Evolutionary conservation across 2,888 invertebrate genomes (phyloP).

Genomic region (Drosophila kambysellisi): DNA sequence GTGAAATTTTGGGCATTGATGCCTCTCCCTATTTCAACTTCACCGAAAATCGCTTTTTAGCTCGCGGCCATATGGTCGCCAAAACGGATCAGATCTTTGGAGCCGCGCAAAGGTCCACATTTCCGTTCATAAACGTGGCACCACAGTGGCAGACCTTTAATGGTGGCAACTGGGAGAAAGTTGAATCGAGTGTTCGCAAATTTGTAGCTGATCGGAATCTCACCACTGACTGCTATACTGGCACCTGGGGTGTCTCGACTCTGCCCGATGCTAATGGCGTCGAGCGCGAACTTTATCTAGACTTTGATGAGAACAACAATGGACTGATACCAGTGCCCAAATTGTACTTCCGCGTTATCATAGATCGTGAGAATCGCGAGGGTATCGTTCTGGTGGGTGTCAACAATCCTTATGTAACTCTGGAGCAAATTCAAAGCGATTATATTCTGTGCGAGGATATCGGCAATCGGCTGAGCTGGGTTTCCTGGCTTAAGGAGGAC

Average conservation of each 20-base stretch:
- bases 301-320: slow-evolving; percentile 79
- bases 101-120: slow-evolving; percentile 86
- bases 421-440: slow-evolving; percentile 70
- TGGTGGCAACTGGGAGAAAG: slow-evolving; percentile 87
- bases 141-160: slow-evolving; percentile 88
- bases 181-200: slow-evolving; percentile 86
- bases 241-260: slow-evolving; percentile 86
- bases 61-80: slow-evolving; percentile 86
- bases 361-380: slow-evolving; percentile 84
- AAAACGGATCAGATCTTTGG: slow-evolving; percentile 86
- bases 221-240: slow-evolving; percentile 86
- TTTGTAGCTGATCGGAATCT: slow-evolving; percentile 83
- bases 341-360: slow-evolving; percentile 87
- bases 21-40: slow-evolving; percentile 74
- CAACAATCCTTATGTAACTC: slow-evolving; percentile 81
- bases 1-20: slow-evolving; percentile 80
- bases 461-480: slow-evolving; percentile 74
- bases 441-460: slow-evolving; percentile 79
- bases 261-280: slow-evolving; percentile 85
- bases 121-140: slow-evolving; percentile 86
- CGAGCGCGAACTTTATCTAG: slow-evolving; percentile 82
- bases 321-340: slow-evolving; percentile 86
- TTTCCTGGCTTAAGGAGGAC: slow-evolving; percentile 74
- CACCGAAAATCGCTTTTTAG: slow-evolving; percentile 72
- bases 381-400: slow-evolving; percentile 87